Conservation (phyloP, 2,888 invertebrate species). For the Hyposoter dolosus region DNA sequence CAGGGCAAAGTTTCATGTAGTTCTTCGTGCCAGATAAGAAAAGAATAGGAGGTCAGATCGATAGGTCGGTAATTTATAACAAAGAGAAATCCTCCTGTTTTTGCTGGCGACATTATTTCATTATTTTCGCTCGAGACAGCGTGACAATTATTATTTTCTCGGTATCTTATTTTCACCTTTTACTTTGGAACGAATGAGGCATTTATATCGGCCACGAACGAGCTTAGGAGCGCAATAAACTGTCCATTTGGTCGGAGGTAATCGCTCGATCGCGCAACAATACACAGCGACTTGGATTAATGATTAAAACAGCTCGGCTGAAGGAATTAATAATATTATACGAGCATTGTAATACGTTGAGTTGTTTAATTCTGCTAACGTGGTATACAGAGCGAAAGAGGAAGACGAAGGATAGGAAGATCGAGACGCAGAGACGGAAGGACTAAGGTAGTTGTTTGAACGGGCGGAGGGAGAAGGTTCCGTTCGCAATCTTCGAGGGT, state of each 20-base stretch:
- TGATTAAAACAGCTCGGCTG: constrained; percentile 32
- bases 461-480: constrained; percentile 38
- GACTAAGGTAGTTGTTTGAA: constrained; percentile 17
- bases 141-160: constrained; percentile 47
- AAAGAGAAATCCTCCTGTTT: constrained; percentile 5
- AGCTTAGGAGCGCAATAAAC: constrained; percentile 14
- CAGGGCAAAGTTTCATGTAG: neutral
- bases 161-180: constrained; percentile 22
- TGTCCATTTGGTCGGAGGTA: constrained; percentile 46
- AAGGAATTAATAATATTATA: constrained; percentile 62
- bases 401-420: neutral
- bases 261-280: constrained; percentile 67
- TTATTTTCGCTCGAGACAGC: neutral
- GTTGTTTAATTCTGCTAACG: constrained; percentile 50
- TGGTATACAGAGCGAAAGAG: neutral
- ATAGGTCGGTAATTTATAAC: neutral
- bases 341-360: constrained; percentile 43
- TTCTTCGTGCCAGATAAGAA: neutral
- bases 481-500: constrained; percentile 67
- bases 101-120: neutral
- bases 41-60: neutral
- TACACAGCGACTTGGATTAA: constrained; percentile 35
- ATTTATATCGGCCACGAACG: constrained; percentile 27
- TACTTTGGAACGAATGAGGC: constrained; percentile 13
- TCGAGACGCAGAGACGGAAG: constrained; percentile 6